Evolutionary conservation across 2,888 invertebrate species (phyloP).

Genomic region (Caenorhabditis doughertyi): DNA sequence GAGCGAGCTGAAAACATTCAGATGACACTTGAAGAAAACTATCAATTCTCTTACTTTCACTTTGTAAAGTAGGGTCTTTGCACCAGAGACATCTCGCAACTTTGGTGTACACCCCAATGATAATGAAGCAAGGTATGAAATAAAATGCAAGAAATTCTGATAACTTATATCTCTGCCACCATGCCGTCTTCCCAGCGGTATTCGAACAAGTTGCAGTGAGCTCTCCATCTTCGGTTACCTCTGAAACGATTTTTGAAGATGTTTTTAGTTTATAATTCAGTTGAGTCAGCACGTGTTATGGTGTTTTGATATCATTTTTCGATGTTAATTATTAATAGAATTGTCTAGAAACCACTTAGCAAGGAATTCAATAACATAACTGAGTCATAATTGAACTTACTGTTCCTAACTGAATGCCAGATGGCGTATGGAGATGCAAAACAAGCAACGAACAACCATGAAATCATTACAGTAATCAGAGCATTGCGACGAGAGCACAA

Average conservation of each 20-base stretch:
- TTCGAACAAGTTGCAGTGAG: slow-evolving; percentile 70
- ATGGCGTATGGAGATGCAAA: slow-evolving; percentile 79
- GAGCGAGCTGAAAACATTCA: slow-evolving; percentile 41
- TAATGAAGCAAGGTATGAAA: slow-evolving; percentile 77
- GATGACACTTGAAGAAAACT: background rate
- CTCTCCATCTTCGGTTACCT: background rate
- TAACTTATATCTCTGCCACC: slow-evolving; percentile 77
- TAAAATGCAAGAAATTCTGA: slow-evolving; percentile 80
- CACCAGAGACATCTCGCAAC: slow-evolving; percentile 78
- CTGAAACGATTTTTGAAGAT: too few species aligned
- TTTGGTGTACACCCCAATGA: slow-evolving; percentile 76
- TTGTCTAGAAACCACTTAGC: too few species aligned
- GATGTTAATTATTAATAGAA: too few species aligned
- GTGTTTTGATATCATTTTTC: too few species aligned
- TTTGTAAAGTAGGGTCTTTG: slow-evolving; percentile 73
- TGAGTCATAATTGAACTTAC: slow-evolving; percentile 22
- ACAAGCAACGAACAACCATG: slow-evolving; percentile 75
- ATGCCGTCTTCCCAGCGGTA: slow-evolving; percentile 53
- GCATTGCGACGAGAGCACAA: slow-evolving; percentile 74
- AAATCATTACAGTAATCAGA: slow-evolving; percentile 53
- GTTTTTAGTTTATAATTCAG: too few species aligned
- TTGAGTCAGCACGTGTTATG: too few species aligned
- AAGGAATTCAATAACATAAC: background rate
- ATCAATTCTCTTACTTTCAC: slow-evolving; percentile 62
- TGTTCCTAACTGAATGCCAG: slow-evolving; percentile 63